Evolutionary conservation across 2,888 invertebrate genomes (phyloP), one percentile per base, ranked within the genome.

Genomic region (Eupelmus urozonus): DNA sequence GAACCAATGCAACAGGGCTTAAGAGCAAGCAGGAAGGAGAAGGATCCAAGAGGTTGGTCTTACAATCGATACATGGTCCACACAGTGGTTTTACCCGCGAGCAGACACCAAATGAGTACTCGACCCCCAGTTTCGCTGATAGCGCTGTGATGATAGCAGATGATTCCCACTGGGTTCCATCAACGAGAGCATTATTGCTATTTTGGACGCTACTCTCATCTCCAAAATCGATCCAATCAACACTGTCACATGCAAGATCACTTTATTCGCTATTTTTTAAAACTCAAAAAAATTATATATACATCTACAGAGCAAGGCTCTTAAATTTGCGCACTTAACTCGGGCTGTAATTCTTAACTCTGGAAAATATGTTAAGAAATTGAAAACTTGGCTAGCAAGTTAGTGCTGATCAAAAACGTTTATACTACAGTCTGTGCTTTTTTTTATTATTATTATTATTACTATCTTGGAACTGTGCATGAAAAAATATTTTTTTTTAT

Each of bases 1-100:
- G 84, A 90, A 91, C 80, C 82, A 92, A 91, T 82, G 80, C 85
- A 81, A 87, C 84, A 79, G 87, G 87, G 87, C 91, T 91, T 82
- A 92, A 92, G 89, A 93, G 92, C 88, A 92, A 92, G 86, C 92
- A 92, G 85, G 92, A 92, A 86, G 84, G 86, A 82, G 89, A 88
- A 80, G 89, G 92, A 92, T 86, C 93, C 84, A 90, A 91, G 90
- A 91, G 92, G 92, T 92, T 90, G 91, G 90, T 92, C 89, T 88
- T 85, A 84, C 85, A 88, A 88, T 88, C 84, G 88, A 87, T 88
- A 86, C 83, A 82, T 79, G 82, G 82, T 82, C 80, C 81, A 81
- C 83, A 82, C 83, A 82, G 78, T 53, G 65, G 70, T 75, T 78
- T 78, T 76, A 55, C 71, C 79, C 29, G 62, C 76, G 70, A 76